A percentile compares a stretch with the other conserved stretches of the same genome.
Conservation (phyloP, 2,888 invertebrate species). For the Cheiracanthium punctorium region DNA sequence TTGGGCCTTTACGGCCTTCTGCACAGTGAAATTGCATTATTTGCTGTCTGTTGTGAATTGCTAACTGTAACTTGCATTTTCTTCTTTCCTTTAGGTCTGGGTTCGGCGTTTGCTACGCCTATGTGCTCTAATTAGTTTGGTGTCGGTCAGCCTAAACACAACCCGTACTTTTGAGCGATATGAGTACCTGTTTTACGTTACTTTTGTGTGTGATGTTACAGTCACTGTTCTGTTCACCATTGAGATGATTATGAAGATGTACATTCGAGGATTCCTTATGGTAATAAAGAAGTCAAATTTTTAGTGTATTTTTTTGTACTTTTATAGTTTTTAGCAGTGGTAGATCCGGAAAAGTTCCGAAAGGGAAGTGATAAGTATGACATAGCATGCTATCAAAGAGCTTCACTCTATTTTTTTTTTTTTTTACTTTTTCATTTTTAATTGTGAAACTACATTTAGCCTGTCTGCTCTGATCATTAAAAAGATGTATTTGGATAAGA, state of each 20-base stretch:
- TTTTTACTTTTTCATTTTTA: neutral
- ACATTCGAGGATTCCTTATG: conserved; percentile 90
- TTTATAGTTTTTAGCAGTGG: too few relatives aligned
- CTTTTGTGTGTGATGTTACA: conserved; percentile 91
- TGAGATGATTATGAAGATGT: conserved; percentile 99
- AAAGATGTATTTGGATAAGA: too few relatives aligned
- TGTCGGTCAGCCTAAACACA: conserved; percentile 97
- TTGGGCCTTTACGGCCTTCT: too few relatives aligned
- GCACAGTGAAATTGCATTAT: too few relatives aligned
- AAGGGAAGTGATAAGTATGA: too few relatives aligned
- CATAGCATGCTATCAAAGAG: neutral
- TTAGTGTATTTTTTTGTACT: too few relatives aligned
- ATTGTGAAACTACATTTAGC: too few relatives aligned
- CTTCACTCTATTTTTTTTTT: neutral
- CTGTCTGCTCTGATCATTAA: too few relatives aligned
- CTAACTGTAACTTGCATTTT: neutral
- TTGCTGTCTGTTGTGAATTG: too few relatives aligned
- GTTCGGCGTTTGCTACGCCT: conserved; percentile 89
- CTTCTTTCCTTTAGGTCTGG: conserved; percentile 82
- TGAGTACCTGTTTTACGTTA: conserved; percentile 90
- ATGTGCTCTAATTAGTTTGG: conserved; percentile 93
- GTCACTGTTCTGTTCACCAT: conserved; percentile 96
- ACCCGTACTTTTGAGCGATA: conserved; percentile 95
- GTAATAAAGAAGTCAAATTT: too few relatives aligned
- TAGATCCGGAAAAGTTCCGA: too few relatives aligned